Conservation (phyloP, 1,140 invertebrate genomes). For the Atta cephalotes region DNA sequence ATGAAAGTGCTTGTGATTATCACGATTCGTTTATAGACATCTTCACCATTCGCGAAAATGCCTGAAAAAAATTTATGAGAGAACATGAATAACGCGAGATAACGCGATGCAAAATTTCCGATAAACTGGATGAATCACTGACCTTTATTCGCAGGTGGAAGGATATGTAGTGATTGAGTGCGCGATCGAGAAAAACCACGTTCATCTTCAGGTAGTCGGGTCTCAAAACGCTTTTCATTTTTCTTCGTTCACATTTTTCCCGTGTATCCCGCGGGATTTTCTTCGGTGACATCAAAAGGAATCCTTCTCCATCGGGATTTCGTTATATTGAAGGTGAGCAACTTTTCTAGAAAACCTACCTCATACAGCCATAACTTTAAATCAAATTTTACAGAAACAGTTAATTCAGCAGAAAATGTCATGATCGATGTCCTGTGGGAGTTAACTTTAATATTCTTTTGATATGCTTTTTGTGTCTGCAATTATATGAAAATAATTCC, state of each 20-base stretch:
- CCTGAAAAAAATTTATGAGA: neutral
- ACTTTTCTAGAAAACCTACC: neutral
- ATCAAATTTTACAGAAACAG: conserved; percentile 11
- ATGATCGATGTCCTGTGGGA: neutral
- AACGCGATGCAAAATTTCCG: conserved; percentile 27
- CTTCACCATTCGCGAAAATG: neutral
- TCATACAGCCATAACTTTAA: neutral
- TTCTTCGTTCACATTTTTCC: neutral
- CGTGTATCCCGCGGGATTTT: conserved; percentile 6
- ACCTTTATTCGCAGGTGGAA: conserved; percentile 8
- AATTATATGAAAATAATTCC: neutral
- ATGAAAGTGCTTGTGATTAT: conserved; percentile 19
- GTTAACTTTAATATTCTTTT: neutral
- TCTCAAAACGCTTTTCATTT: conserved; percentile 24
- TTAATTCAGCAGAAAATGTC: neutral
- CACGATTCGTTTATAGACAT: neutral
- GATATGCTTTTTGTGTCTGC: neutral
- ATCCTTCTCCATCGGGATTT: conserved; percentile 30
- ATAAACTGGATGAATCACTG: conserved; percentile 14
- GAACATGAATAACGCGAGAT: neutral
- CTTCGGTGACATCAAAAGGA: conserved; percentile 19
- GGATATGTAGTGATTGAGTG: conserved; percentile 41
- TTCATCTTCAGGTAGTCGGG: neutral
- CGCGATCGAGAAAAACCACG: conserved; percentile 22
- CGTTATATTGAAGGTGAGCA: conserved; percentile 34